Evolutionary conservation across 2,797 vertebrate species (phyloP).

Genomic region (Enteromius afrohamiltoni): DNA sequence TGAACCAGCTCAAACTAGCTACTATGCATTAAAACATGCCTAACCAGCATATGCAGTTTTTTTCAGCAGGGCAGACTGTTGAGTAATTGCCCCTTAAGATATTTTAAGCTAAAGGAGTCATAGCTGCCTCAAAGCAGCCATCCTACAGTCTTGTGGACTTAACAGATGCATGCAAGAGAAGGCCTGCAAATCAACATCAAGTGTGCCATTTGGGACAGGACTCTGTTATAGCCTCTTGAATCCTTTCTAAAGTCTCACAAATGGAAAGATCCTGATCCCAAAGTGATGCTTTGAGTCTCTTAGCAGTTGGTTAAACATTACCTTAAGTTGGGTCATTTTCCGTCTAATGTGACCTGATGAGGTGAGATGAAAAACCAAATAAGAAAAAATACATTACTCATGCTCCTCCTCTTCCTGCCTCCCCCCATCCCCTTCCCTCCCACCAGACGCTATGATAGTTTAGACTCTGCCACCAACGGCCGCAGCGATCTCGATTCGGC

Average conservation of each 20-base stretch:
- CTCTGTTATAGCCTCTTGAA: slow-evolving; percentile 10
- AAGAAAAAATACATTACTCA: slow-evolving; percentile 75
- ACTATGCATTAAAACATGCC: not conserved
- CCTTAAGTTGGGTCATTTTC: slow-evolving; percentile 44
- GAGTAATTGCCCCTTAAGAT: not conserved
- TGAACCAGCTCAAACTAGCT: not conserved
- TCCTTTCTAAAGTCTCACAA: not conserved
- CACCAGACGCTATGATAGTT: slow-evolving; percentile 93
- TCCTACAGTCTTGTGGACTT: not conserved
- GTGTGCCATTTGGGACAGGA: slow-evolving; percentile 9
- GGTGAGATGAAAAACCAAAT: slow-evolving; percentile 63
- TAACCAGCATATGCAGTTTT: not conserved
- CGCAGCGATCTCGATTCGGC: slow-evolving; percentile 93
- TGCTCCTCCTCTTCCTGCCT: slow-evolving; percentile 79
- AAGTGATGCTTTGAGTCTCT: slow-evolving; percentile 53
- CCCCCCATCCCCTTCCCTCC: slow-evolving; percentile 76
- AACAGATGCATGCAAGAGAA: not conserved
- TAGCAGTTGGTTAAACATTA: slow-evolving; percentile 56
- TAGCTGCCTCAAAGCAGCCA: not conserved
- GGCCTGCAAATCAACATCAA: not conserved
- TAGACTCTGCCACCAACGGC: slow-evolving; percentile 92
- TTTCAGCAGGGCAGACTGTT: not conserved
- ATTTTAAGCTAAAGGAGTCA: not conserved
- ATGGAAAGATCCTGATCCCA: slow-evolving; percentile 29
- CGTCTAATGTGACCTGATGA: slow-evolving; percentile 37